Evolutionary conservation across 1,140 invertebrate genomes (phyloP), one percentile per base, ranked within the genome.

Genomic region (Mamestra configurata): DNA sequence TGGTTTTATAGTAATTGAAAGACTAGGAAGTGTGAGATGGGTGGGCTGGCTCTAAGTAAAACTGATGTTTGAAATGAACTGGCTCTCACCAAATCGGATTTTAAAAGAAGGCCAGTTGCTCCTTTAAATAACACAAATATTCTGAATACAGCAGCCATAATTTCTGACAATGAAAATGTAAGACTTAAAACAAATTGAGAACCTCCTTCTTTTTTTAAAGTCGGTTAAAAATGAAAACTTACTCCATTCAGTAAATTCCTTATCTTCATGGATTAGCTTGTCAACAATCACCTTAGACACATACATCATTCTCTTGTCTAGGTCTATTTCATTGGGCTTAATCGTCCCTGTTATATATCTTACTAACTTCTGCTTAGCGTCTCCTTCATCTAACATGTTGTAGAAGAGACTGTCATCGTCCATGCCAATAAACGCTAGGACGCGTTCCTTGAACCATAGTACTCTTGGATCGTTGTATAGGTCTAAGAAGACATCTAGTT

Each of bases 221-320:
- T n/a, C n/a, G n/a, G n/a, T n/a, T n/a, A 64, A 35, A 31, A 31
- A 1, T 49, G 40, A 18, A 31, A 43, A 20, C 93, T 91, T 88
- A 95, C 93, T 89, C 93, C 93, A 95, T 76, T 95, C 93, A 35
- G 90, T 93, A 73, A 93, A 95, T 64, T 95, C 93, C 59, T 92
- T 95, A 59, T 95, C 93, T 79, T 93, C 93, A 85, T 95, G 89
- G 53, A 94, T 94, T 15, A 95, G 88, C 35, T 95, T 94, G 40
- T 95, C 92, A 0, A 94, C 91, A 71, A 95, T 91, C 27, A 92
- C 90, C 79, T 94, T 95, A 1, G 87, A 79, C 0, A 95, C 81
- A 77, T 90, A 93, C 35, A 95, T 93, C 0, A 88, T 87, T 78
- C 84, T 90, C 46, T 92, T 93, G 20, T 94, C 88, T 13, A 94